Evolutionary conservation across 2,113 vertebrate species (phyloP), one percentile per base, ranked within the genome.

Genomic region (Passer domesticus): DNA sequence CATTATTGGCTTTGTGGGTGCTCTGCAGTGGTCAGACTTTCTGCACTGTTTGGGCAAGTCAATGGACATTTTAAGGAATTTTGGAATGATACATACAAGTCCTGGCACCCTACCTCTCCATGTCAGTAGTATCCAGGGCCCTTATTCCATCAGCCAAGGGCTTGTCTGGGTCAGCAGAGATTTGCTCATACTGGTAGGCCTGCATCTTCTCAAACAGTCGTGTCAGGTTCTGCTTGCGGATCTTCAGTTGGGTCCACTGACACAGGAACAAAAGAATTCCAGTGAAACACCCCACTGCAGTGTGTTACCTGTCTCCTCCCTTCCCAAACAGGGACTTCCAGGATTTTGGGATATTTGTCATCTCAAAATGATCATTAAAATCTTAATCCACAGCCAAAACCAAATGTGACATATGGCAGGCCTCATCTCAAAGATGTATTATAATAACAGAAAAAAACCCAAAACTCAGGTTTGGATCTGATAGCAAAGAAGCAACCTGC

Each of bases 141-240:
- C 99, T 98, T 92, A 99, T 98, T 66, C 99, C 99, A 76, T 99
- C 99, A 11, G 99, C 98, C 94, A 99, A 95, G 52, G 99, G 99
- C 92, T 99, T 99, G 97, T 99, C 99, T 23, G 99, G 99, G 77
- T 99, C 99, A 66, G 99, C 99, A 46, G 99, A 99, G 87, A 99
- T 99, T 94, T 99, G 99, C 78, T 99, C 99, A 20, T 99, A 99
- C 94, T 99, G 99, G 94, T 98, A 99, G 49, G 99, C 98, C 95
- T 99, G 99, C 99, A 99, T 99, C 96, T 99, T 99, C 97, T 98
- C 99, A 96, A 99, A 99, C 22, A 99, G 98, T 15, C 99, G 98
- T 1, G 99, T 99, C 94, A 99, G 97, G 96, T 99, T 99, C 98
- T 99, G 99, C 96, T 99, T 99, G 30, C 99, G 98, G 81, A 98